Conservation (phyloP, 2,113 vertebrate species). For the Neofelis nebulosa region DNA sequence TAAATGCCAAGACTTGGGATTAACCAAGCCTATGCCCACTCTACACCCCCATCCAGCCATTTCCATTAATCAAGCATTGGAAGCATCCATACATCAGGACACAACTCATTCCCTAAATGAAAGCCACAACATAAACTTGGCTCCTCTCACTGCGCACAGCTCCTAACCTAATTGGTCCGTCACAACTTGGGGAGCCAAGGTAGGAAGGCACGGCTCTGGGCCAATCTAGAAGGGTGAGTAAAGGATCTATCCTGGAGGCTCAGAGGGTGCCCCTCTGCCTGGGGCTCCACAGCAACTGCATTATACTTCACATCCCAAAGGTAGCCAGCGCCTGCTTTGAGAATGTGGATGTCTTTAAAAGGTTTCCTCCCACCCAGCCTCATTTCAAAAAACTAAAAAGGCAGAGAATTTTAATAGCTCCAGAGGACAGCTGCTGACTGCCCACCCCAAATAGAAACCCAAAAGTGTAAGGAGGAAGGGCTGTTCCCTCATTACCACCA, state of each 20-base stretch:
- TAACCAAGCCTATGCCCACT: background rate
- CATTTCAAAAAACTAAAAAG: slow-evolving; percentile 44
- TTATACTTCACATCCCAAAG: background rate
- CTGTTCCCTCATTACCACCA: background rate
- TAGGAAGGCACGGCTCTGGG: background rate
- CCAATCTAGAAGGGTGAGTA: background rate
- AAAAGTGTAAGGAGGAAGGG: background rate
- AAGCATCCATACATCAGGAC: background rate
- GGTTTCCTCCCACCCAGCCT: slow-evolving; percentile 58
- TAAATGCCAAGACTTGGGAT: slow-evolving; percentile 33
- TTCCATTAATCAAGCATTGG: background rate
- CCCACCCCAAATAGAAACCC: slow-evolving; percentile 44
- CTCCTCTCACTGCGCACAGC: background rate
- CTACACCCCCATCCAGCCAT: background rate
- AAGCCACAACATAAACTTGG: slow-evolving; percentile 19
- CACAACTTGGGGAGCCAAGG: background rate
- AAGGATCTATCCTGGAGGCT: background rate
- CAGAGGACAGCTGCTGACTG: slow-evolving; percentile 56
- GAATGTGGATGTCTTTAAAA: background rate
- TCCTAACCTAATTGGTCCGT: background rate
- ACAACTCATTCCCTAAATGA: slow-evolving; percentile 24
- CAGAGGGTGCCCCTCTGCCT: background rate
- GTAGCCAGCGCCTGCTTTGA: background rate
- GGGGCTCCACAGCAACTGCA: background rate
- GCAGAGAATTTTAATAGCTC: slow-evolving; percentile 45